Conservation (phyloP, 2,113 vertebrate species). For the Illadopsis cleaveri region DNA sequence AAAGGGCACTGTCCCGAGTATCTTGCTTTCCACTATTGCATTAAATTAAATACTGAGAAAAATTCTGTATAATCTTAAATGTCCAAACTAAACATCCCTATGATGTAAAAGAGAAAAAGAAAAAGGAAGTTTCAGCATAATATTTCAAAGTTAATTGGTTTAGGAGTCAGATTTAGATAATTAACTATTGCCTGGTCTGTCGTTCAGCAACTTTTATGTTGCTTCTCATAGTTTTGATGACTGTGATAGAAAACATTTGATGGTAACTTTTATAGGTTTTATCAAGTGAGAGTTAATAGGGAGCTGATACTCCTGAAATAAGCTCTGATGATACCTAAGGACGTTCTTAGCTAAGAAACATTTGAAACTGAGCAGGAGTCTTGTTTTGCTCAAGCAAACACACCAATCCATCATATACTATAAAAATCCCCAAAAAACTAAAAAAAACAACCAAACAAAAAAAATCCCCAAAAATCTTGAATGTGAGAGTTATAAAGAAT, state of each 20-base stretch:
- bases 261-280: constrained; percentile 47
- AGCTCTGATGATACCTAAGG: constrained; percentile 18
- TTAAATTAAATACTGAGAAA: constrained; percentile 58
- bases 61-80: constrained; percentile 11
- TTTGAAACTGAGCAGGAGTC: constrained; percentile 49
- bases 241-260: constrained; percentile 11
- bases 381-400: constrained; percentile 52
- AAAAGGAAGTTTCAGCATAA: constrained; percentile 29
- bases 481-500: constrained; percentile 38
- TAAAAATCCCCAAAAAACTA: not conserved
- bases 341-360: constrained; percentile 28
- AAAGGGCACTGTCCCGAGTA: constrained; percentile 46
- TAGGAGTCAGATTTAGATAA: constrained; percentile 53
- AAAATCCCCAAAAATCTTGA: not conserved
- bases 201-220: constrained; percentile 67
- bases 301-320: constrained; percentile 48
- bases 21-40: constrained; percentile 48
- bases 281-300: constrained; percentile 29
- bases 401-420: constrained; percentile 5
- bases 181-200: constrained; percentile 49
- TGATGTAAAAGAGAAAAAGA: constrained; percentile 45
- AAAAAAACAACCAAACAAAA: not conserved
- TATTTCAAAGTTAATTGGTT: constrained; percentile 69
- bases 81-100: constrained; percentile 22
- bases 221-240: constrained; percentile 47